Evolutionary conservation across 2,888 invertebrate species (phyloP).

Genomic region (Agonopterix subpropinquella): DNA sequence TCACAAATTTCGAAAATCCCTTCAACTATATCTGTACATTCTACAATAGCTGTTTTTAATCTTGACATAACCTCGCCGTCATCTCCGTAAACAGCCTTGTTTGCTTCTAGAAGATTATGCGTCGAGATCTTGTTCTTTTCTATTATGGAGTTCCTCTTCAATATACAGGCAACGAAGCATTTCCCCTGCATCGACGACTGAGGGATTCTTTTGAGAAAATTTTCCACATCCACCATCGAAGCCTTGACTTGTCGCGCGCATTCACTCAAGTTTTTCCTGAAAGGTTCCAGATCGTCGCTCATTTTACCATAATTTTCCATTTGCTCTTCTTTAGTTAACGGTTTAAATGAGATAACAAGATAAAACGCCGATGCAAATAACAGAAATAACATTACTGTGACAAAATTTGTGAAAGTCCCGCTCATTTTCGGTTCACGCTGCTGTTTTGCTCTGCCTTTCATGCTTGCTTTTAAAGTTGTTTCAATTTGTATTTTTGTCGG

Average conservation of each 20-base stretch:
- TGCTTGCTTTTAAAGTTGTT: slow-evolving; percentile 19
- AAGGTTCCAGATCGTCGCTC: slow-evolving; percentile 52
- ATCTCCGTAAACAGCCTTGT: slow-evolving; percentile 51
- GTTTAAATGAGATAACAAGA: slow-evolving; percentile 41
- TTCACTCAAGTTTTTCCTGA: slow-evolving; percentile 55
- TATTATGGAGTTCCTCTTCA: slow-evolving; percentile 55
- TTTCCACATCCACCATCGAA: slow-evolving; percentile 48
- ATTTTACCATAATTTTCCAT: slow-evolving; percentile 41
- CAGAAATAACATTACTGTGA: slow-evolving; percentile 24
- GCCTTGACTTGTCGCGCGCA: slow-evolving; percentile 62
- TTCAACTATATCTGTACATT: slow-evolving; percentile 42
- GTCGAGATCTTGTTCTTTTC: slow-evolving; percentile 47
- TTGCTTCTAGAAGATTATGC: slow-evolving; percentile 44
- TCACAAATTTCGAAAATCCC: slow-evolving; percentile 62
- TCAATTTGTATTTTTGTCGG: slow-evolving; percentile 18
- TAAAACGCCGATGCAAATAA: slow-evolving; percentile 31
- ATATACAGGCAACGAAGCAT: slow-evolving; percentile 64
- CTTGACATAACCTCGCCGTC: slow-evolving; percentile 54
- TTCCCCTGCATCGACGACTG: slow-evolving; percentile 52
- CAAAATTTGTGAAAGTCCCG: slow-evolving; percentile 17
- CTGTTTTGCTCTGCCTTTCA: slow-evolving; percentile 15
- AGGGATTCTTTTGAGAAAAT: slow-evolving; percentile 55
- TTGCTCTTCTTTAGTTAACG: slow-evolving; percentile 55
- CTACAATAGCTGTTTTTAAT: slow-evolving; percentile 39
- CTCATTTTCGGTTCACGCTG: slow-evolving; percentile 33